phyloP scores from a whole-genome alignment of 2,113 vertebrate genomes.

The Tringa solitaria region DNA sequence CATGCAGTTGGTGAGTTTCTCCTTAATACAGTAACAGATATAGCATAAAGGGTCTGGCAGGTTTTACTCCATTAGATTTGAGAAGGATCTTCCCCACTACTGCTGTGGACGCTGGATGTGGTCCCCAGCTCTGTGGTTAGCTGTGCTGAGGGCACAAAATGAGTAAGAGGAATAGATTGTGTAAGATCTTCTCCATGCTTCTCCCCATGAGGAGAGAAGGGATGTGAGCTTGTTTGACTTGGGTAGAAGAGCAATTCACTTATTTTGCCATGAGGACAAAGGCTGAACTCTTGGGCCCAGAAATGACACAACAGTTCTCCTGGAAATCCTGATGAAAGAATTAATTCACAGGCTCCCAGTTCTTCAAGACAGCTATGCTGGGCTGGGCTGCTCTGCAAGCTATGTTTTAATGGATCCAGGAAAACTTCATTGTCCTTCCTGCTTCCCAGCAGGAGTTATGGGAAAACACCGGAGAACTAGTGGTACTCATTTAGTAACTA shows the following conservation, averaged over 20 bases:
- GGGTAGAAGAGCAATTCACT: not conserved
- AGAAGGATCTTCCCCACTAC: not conserved
- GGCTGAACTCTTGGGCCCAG: not conserved
- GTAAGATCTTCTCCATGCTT: conserved; percentile 13
- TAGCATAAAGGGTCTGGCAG: not conserved
- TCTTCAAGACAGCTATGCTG: not conserved
- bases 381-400: not conserved
- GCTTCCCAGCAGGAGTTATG: not conserved
- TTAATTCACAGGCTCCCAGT: conserved; percentile 2
- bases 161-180: conserved; percentile 41
- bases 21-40: not conserved
- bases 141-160: not conserved
- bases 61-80: not conserved
- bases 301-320: conserved; percentile 25
- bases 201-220: not conserved
- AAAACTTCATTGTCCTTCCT: conserved; percentile 26
- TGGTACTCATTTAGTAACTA: not conserved
- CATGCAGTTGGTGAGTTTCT: not conserved
- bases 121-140: conserved; percentile 22
- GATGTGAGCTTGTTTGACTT: conserved; percentile 50
- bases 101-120: not conserved
- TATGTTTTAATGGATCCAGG: not conserved
- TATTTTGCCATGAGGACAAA: not conserved
- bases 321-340: conserved; percentile 45
- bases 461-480: conserved; percentile 15